A percentile compares a stretch with the other conserved stretches of the same genome.
These are phyloP conservation scores for Clepsis dumicolana DNA, from an alignment of 2,888 invertebrate genomes.

Conservation along the genomic window DNA sequence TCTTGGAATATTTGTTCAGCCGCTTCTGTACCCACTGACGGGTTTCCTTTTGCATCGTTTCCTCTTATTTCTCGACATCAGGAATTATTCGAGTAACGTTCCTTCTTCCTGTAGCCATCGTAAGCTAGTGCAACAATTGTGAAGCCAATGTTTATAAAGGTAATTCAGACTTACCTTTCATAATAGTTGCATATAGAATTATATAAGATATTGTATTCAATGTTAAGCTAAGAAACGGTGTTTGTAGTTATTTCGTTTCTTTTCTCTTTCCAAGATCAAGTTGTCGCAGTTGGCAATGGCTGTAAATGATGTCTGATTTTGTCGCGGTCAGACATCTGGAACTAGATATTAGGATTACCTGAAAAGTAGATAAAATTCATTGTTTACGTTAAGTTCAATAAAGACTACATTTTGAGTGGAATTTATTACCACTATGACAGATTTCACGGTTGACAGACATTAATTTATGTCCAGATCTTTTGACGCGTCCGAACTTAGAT, in stretches of 20 bases:
- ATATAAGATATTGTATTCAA: neutral
- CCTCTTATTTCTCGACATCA: neutral
- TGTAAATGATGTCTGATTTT: neutral
- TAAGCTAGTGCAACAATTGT: neutral
- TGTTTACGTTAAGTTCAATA: neutral
- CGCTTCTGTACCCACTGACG: neutral
- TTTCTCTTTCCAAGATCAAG: neutral
- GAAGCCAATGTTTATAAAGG: neutral
- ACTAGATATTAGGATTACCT: neutral
- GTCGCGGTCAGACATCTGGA: neutral
- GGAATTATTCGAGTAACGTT: neutral
- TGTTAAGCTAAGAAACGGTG: neutral
- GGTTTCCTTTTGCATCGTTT: neutral
- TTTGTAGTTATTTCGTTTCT: neutral
- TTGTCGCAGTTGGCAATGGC: neutral
- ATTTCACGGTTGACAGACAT: neutral
- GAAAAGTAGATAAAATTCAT: neutral
- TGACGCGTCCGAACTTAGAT: neutral
- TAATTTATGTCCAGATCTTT: neutral
- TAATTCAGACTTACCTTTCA: neutral
- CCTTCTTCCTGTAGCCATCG: neutral
- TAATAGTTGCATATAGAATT: neutral
- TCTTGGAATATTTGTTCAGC: neutral
- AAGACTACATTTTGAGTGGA: constrained; percentile 5
- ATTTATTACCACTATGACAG: neutral